Base-by-base conservation (phyloP, 1,140 invertebrate genomes). In the Hylyphantes graminicola region DNA sequence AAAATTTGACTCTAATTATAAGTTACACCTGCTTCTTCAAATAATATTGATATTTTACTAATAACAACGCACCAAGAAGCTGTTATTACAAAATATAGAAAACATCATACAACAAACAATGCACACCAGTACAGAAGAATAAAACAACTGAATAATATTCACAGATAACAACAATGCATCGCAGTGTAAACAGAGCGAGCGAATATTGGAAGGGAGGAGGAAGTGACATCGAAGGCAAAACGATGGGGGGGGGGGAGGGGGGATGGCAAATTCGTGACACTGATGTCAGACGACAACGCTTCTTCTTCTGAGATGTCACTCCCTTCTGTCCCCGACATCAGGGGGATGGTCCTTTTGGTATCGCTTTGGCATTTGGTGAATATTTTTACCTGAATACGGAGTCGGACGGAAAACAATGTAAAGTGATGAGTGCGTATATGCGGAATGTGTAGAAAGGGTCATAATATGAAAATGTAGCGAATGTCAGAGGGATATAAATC, bases 301-400 rank as follows among this genome's bases (percentile, higher is more conserved):
- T 79, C 77, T 79, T 79, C 77, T 79, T 67, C 61, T 12, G 78
- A 81, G 67, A 81, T 63, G 78, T 81, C 78, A 81, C 50, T 68
- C 57, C 51, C 78, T 70, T 73, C 78, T 81, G 78, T 70, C 15
- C 65, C 48, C 67, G 17, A 68, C 78, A 81, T 68, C 64, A 17
- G 70, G 70, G 19, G 64, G 57, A n/a, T 12, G 51, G 51, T 35
- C 35, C 35, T 35, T 35, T 17, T 12, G 15, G 64, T 21, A 67
- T 61, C 13, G 68, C 51, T n/a, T n/a, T 53, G 68, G 48, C 68
- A 51, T 50, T 7, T 54, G 54, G 35, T 35, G 54, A 57, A 54
- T 51, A 55, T 13, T 51, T 15, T 10, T 51, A 51, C 48, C 2
- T 70, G 48, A 48, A 8, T 15, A 21, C 19, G 21, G 35, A 70